Evolutionary conservation across 2,888 invertebrate species (phyloP).

Genomic region (Cataglyphis cursor): DNA sequence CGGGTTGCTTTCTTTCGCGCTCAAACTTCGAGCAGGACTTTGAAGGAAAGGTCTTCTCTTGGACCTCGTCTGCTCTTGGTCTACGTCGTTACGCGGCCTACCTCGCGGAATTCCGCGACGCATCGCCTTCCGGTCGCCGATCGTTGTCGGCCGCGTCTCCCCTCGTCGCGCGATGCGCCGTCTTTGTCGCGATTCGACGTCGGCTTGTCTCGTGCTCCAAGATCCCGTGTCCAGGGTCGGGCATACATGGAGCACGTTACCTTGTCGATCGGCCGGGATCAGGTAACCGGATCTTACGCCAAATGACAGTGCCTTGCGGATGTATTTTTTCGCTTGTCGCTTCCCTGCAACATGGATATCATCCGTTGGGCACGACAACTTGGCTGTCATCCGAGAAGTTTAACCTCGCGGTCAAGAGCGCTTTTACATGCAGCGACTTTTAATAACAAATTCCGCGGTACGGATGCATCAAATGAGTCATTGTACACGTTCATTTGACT

Average conservation of each 20-base stretch:
- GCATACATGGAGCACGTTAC: conserved; percentile 77
- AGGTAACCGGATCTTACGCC: conserved; percentile 80
- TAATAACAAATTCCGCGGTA: conserved; percentile 16
- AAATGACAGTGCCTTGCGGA: conserved; percentile 78
- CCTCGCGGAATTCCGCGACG: conserved; percentile 45
- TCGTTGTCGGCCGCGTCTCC: conserved; percentile 11
- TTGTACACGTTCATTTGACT: not conserved
- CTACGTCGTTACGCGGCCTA: conserved; percentile 25
- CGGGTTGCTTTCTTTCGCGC: not conserved
- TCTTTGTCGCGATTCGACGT: conserved; percentile 54
- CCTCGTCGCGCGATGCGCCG: conserved; percentile 62
- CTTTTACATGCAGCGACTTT: not conserved
- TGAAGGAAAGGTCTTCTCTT: conserved; percentile 16
- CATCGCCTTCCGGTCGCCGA: conserved; percentile 33
- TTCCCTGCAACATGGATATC: conserved; percentile 71
- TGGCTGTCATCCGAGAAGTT: conserved; percentile 20
- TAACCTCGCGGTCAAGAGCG: conserved; percentile 15
- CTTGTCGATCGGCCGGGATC: conserved; percentile 75
- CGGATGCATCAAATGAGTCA: not conserved
- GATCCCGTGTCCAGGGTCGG: conserved; percentile 55
- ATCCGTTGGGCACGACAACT: not conserved
- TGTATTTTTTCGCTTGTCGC: conserved; percentile 77
- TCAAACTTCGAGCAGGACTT: not conserved
- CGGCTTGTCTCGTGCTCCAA: conserved; percentile 27
- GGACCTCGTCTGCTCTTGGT: not conserved